These are phyloP conservation scores for Pristionchus japonicus DNA, from an alignment of 2,888 invertebrate genomes.

Conservation along the genomic window DNA sequence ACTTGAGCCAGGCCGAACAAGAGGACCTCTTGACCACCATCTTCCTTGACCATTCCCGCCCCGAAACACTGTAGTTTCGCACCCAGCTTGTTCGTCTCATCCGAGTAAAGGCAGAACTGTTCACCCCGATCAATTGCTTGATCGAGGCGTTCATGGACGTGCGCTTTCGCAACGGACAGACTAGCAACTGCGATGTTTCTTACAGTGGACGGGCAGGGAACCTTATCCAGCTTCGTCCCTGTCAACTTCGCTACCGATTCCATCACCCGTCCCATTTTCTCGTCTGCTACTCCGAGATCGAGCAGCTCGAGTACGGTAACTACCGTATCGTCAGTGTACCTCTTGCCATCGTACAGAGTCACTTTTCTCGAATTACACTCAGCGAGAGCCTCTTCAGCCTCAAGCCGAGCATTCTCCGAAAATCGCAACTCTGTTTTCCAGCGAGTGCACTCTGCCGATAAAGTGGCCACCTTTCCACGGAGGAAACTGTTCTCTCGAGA, in stretches of 20 bases:
- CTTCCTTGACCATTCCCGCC: conserved; percentile 1
- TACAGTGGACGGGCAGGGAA: not conserved
- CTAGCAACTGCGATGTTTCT: not conserved
- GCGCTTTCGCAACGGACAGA: conserved; percentile 18
- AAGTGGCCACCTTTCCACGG: not conserved
- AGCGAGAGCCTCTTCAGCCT: not conserved
- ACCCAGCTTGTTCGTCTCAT: conserved; percentile 38
- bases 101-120: not conserved
- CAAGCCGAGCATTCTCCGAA: not conserved
- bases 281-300: conserved; percentile 20
- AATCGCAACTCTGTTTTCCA: not conserved
- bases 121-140: conserved; percentile 26
- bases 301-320: conserved; percentile 16
- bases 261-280: conserved; percentile 21
- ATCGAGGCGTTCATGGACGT: not conserved
- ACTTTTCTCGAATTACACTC: not conserved
- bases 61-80: conserved; percentile 11
- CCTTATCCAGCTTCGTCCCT: conserved; percentile 13
- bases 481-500: not conserved
- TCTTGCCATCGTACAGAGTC: not conserved
- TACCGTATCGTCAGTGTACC: not conserved
- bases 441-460: not conserved
- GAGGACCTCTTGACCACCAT: not conserved
- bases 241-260: conserved; percentile 11
- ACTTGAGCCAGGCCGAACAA: conserved; percentile 22